Conservation (phyloP, 2,113 vertebrate species). For the Recurvirostra avosetta region DNA sequence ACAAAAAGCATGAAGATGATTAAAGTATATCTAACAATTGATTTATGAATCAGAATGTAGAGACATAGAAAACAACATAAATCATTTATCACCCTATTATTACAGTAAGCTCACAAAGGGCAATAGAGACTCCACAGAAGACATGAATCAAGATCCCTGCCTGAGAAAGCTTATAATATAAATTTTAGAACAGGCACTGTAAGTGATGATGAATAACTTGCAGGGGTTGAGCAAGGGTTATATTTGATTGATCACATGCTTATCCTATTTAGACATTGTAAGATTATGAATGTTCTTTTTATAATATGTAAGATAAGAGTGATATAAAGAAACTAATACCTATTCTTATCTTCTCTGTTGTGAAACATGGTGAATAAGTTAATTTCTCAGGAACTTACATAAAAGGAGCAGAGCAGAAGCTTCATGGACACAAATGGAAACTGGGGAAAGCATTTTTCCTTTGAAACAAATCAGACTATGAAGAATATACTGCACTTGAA, state of each 20-base stretch:
- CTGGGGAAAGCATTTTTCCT: not conserved
- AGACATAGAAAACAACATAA: constrained; percentile 9
- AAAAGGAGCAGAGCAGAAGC: not conserved
- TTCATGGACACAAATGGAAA: not conserved
- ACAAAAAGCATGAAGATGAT: not conserved
- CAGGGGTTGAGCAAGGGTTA: not conserved
- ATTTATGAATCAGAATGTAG: constrained; percentile 19
- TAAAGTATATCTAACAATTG: not conserved
- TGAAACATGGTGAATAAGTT: not conserved
- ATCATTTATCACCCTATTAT: constrained; percentile 5
- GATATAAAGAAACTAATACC: not conserved
- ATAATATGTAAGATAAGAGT: not conserved
- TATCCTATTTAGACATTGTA: not conserved
- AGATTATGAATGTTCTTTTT: not conserved
- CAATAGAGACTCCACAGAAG: not conserved
- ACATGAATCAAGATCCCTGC: not conserved
- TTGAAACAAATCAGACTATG: not conserved
- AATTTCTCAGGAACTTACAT: not conserved
- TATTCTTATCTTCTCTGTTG: not conserved
- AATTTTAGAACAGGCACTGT: not conserved
- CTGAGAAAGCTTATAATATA: not conserved
- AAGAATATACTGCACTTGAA: not conserved
- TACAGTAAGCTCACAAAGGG: not conserved
- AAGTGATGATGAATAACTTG: not conserved
- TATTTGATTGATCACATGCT: not conserved